A percentile compares a stretch with the other conserved stretches of the same genome.
Conservation (phyloP, 2,797 vertebrate genomes). For the Sebastolobus alascanus region DNA sequence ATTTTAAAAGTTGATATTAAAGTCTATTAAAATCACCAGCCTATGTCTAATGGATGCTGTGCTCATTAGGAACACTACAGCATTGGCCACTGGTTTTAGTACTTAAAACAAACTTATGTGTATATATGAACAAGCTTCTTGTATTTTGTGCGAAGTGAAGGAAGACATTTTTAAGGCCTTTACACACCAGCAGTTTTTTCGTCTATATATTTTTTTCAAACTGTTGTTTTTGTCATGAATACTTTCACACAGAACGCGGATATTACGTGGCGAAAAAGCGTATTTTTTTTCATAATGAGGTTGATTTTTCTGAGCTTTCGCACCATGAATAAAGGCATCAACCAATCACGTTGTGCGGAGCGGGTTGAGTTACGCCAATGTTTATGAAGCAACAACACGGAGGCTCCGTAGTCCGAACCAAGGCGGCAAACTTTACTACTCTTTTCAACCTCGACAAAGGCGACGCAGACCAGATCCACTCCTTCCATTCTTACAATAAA, state of each 20-base stretch:
- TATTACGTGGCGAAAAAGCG: background rate
- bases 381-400: background rate
- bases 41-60: background rate
- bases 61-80: constrained; percentile 2
- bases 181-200: background rate
- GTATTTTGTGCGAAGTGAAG: background rate
- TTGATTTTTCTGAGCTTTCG: background rate
- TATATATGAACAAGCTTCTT: background rate
- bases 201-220: too few species aligned
- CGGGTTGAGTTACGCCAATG: background rate
- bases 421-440: background rate
- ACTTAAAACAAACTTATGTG: background rate
- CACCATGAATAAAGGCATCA: background rate
- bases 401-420: background rate
- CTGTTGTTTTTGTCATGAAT: too few species aligned
- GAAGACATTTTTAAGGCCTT: background rate
- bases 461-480: background rate
- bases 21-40: constrained; percentile 1
- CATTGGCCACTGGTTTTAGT: background rate
- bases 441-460: background rate
- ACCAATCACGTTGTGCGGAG: background rate
- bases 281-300: background rate
- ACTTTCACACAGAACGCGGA: background rate
- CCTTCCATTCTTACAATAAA: background rate
- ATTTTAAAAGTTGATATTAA: constrained; percentile 9